Base-by-base conservation (phyloP, 1,140 invertebrate species). In the Aphidius gifuensis region DNA sequence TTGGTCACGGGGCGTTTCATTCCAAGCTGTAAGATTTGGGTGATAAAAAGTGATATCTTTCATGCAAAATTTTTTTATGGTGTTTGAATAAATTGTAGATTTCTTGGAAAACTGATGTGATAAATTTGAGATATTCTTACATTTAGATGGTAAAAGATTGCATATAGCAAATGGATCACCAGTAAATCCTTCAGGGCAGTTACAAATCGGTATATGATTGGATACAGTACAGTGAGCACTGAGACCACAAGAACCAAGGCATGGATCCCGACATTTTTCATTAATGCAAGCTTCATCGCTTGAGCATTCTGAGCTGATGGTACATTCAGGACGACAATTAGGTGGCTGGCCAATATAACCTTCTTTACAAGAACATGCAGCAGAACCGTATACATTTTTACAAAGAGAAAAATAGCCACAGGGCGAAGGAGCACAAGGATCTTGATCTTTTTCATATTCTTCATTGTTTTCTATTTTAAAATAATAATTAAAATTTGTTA, bases 151-250 rank as follows among this genome's bases (percentile, higher is more conserved):
- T 51, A 70, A 32, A 5, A 76, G 38, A 43, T 67, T 71, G 49
- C 84, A 83, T 62, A 75, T 77, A 16, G 79, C 74, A 61, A 83
- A 85, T 4, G 84, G 82, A 70, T 85, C 83, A 40, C 84, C 85
- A 48, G 77, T 79, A 61, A 76, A 84, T 44, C 83, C 83, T 57
- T 80, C 73, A 45, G 80, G 78, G 73, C 86, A 88, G 6, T 76
- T 78, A 64, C 86, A 88, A 5, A 83, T 75, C 5, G 85, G 84
- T 16, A 79, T 75, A 60, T 87, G 86, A 71, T 83, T 84, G 5
- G 82, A 73, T 2, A 85, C 81, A 44, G 71, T 68, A 61, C 85
- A 87, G 6, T 74, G 61, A 4, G 85, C 82, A 53, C 76, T 76
- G 9, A 76, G 67, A n/a, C 85, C 86, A 71, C 85, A 86, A 16